Conservation (phyloP, 1,140 invertebrate genomes). For the Drosophila nigrodunni region DNA sequence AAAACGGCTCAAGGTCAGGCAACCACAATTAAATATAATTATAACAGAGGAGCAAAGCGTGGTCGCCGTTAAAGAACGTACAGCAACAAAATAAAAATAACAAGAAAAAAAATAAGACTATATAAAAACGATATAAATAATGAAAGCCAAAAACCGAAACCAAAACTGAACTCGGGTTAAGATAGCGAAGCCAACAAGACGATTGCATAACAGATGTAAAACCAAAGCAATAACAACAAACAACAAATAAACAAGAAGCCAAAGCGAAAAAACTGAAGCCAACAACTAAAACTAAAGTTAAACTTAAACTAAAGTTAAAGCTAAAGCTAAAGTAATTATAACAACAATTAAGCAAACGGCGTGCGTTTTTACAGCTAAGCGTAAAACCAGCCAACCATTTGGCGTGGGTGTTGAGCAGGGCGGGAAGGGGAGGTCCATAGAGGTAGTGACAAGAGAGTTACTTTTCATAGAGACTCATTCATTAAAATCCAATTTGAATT, state of each 20-base stretch:
- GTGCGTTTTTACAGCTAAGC: slow-evolving; percentile 81
- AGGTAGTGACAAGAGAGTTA: neutral
- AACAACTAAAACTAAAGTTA: slow-evolving; percentile 43
- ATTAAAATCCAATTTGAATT: slow-evolving; percentile 66
- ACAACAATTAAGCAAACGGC: slow-evolving; percentile 83
- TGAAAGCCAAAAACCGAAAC: slow-evolving; percentile 81
- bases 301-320: slow-evolving; percentile 29
- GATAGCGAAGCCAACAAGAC: slow-evolving; percentile 30
- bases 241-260: no score
- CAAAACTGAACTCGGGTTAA: slow-evolving; percentile 32
- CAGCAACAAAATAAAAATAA: slow-evolving; percentile 1
- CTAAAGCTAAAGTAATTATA: slow-evolving; percentile 73
- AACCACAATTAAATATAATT: slow-evolving; percentile 75
- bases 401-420: slow-evolving; percentile 14
- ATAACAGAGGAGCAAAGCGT: slow-evolving; percentile 59
- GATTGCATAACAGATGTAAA: slow-evolving; percentile 71
- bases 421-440: neutral
- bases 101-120: slow-evolving; percentile 26
- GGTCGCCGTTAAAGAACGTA: slow-evolving; percentile 46
- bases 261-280: neutral
- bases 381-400: slow-evolving; percentile 69
- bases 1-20: slow-evolving; percentile 76
- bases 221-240: slow-evolving; percentile 26
- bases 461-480: slow-evolving; percentile 34
- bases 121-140: slow-evolving; percentile 46